Percentiles rank a stretch among this genome's conserved stretches.
Conservation (phyloP, 2,888 invertebrate species). For the Trimorus sp. region DNA sequence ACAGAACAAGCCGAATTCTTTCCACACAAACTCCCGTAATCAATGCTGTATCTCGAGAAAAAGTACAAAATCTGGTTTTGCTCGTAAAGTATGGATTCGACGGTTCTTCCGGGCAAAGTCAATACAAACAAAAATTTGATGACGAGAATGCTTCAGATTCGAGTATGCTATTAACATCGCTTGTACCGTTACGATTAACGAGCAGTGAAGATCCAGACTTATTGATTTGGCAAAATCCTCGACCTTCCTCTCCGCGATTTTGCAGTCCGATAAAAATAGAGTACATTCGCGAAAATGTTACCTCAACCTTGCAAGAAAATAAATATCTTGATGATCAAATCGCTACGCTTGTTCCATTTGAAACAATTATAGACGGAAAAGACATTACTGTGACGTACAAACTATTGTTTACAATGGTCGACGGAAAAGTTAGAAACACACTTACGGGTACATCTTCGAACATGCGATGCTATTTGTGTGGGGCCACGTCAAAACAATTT, state of each 20-base stretch:
- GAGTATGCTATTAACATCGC: constrained; percentile 36
- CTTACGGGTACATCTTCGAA: constrained; percentile 30
- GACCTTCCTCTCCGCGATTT: constrained; percentile 57
- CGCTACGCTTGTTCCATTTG: constrained; percentile 23
- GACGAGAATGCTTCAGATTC: constrained; percentile 36
- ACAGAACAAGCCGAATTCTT: constrained; percentile 31
- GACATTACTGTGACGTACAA: constrained; percentile 47
- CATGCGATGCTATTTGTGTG: constrained; percentile 46
- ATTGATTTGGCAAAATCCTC: constrained; percentile 59
- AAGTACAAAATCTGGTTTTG: constrained; percentile 27
- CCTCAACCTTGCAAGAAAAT: constrained; percentile 35
- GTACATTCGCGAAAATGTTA: constrained; percentile 52
- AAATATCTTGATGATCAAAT: constrained; percentile 51
- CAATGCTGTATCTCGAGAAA: constrained; percentile 11
- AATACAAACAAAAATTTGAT: constrained; percentile 46
- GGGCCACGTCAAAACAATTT: constrained; percentile 39
- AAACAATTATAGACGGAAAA: constrained; percentile 50
- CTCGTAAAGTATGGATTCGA: constrained; percentile 45
- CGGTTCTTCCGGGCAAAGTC: constrained; percentile 47
- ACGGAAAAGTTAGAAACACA: constrained; percentile 35
- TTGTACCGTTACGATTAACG: constrained; percentile 41
- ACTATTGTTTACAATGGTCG: constrained; percentile 56
- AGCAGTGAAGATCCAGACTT: constrained; percentile 28
- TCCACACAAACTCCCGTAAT: constrained; percentile 16
- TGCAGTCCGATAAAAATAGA: constrained; percentile 61